Base-by-base conservation (phyloP, 2,888 invertebrate species). In the Magallana nippona region DNA sequence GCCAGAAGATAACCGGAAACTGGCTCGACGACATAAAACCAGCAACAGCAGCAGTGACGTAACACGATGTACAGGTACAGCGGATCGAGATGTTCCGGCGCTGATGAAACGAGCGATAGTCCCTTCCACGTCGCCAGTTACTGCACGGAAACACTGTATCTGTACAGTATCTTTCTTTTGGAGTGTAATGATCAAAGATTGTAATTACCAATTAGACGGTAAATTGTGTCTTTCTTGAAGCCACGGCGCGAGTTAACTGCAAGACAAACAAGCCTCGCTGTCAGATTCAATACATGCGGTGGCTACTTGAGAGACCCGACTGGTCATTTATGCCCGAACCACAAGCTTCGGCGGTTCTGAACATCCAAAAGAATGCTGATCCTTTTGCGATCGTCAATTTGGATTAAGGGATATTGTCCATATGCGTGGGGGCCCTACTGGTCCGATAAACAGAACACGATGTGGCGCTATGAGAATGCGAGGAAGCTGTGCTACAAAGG, bases 191-290 rank as follows among this genome's bases (percentile, higher is more conserved):
- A 83, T 80, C 63, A 56, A 62, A 71, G 83, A 83, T 71, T 62
- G 44, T 79, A 80, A 83, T 80, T 60, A 60, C 71, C 83, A 83
- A 83, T 83, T 83, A 80, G 79, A 83, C 32, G 71, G 55, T 44
- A 56, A 57, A 80, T 80, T 83, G 83, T 83, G 83, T 77, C 77
- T 79, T 56, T 57, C 19, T 56, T 63, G 44, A 80, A 80, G 71
- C 83, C 83, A 57, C 55, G 80, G 71, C 82, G 80, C 56, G 80
- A 32, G 55, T 57, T 55, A 80, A 60, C 55, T 57, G 55, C 71
- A 56, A 80, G 62, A n/a, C 71, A 83, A 80, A 80, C 83, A 83
- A 62, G 44, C 58, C 83, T 77, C 27, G 80, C 83, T 83, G 83
- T 71, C 83, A 71, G 71, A 80, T 11, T 2, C 63, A 82, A 82